Percentiles rank a stretch among this genome's conserved stretches.
These are phyloP conservation scores for Xiphophorus couchianus DNA, from an alignment of 2,113 vertebrate genomes.

Conservation along the genomic window DNA sequence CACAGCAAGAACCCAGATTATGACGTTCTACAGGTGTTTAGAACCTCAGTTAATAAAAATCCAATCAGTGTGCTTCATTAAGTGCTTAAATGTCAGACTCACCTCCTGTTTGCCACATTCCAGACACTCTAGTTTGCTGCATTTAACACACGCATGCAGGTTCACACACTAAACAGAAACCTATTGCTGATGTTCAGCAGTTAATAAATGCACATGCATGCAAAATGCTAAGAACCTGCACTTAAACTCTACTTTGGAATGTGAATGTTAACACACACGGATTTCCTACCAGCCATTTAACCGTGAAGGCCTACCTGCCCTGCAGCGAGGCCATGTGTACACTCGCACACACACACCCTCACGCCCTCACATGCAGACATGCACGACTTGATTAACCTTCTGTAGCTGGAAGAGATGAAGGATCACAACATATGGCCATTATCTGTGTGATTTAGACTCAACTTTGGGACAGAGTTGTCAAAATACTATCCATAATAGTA, in stretches of 20 bases:
- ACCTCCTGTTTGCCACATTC: constrained; percentile 2
- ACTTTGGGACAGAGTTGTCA: constrained; percentile 3
- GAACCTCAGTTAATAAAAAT: constrained; percentile 36
- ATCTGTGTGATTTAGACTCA: constrained; percentile 33
- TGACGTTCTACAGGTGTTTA: background rate
- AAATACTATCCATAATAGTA: too few species aligned
- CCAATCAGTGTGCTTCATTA: constrained; percentile 45
- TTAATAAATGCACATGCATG: background rate
- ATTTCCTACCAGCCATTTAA: constrained; percentile 5
- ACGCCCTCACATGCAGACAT: background rate
- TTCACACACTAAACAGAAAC: constrained; percentile 1
- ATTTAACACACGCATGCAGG: background rate
- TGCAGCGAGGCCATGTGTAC: background rate
- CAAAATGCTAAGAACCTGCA: constrained; percentile 4
- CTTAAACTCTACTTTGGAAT: background rate
- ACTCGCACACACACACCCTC: background rate
- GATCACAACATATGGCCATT: constrained; percentile 46
- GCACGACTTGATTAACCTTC: constrained; percentile 54
- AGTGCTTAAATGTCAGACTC: constrained; percentile 57
- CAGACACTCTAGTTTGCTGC: background rate
- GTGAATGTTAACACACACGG: background rate
- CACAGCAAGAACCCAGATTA: background rate
- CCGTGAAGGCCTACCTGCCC: background rate
- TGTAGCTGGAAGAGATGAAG: constrained; percentile 59
- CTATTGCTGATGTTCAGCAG: constrained; percentile 1